These are phyloP conservation scores for Eulemur rubriventer DNA, from an alignment of 2,797 vertebrate species.

Conservation along the genomic window DNA sequence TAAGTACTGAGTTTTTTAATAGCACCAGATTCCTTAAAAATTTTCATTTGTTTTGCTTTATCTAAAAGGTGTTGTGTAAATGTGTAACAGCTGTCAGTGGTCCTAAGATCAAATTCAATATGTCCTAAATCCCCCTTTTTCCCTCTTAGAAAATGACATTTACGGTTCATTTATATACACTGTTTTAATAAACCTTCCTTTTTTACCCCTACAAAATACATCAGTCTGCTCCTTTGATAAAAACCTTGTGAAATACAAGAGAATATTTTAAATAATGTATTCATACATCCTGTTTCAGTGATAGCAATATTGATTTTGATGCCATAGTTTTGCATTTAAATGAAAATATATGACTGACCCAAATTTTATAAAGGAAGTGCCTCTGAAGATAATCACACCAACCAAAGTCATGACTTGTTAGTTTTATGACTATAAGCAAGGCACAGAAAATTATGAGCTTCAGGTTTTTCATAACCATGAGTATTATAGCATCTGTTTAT, in stretches of 20 bases:
- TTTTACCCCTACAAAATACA: neutral
- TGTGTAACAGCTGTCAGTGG: neutral
- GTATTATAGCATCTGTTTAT: neutral
- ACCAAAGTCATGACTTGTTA: neutral
- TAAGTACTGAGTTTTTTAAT: slow-evolving; percentile 80
- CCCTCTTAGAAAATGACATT: neutral
- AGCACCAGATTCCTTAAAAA: neutral
- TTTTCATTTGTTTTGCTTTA: slow-evolving; percentile 26
- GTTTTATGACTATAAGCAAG: neutral
- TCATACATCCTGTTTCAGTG: neutral
- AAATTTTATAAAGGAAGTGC: neutral
- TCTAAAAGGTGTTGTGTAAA: neutral
- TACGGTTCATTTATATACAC: neutral
- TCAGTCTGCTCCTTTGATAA: neutral
- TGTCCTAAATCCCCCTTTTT: neutral
- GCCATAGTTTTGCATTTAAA: slow-evolving; percentile 15
- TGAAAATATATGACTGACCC: neutral
- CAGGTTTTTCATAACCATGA: neutral
- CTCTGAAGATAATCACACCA: neutral
- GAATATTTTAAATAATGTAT: neutral
- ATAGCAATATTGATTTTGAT: slow-evolving; percentile 6
- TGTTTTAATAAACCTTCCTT: neutral
- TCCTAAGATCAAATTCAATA: neutral
- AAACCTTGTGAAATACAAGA: slow-evolving; percentile 34
- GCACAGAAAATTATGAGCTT: neutral